Base-by-base conservation (phyloP, 2,797 vertebrate genomes). In the Knipowitschia caucasica region DNA sequence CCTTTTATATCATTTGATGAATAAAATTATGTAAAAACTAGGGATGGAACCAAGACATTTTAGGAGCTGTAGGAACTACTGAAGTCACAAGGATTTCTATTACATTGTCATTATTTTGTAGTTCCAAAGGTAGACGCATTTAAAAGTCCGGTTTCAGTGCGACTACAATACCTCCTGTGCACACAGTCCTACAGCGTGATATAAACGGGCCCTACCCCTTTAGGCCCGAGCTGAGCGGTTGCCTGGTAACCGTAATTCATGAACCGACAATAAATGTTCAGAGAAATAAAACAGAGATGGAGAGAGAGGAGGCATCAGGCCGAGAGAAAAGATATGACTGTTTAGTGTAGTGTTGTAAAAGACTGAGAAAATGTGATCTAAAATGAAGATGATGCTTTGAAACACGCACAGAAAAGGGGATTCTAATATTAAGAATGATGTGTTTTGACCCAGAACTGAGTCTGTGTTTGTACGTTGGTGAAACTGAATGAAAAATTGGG, bases 221-320 rank as follows among this genome's bases (percentile, higher is more conserved):
- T 58, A 72, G 71, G 57, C 66, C n/a, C 64, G 73, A 80, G 62
- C 73, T 62, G 42, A 60, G 59, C 0, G 70, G 83, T 85, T 84
- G 80, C 83, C 67, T 72, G 57, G 83, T 75, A 81, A 83, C 82
- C 78, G 73, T 81, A 81, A 84, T 82, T 85, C 75, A 80, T 69
- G 68, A 77, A 23, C 73, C 42, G 59, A 76, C 78, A 84, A 73
- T 83, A 83, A 84, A 85, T 82, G 83, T 81, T 75, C 76, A 62
- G 80, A 72, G 75, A 73, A 79, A 73, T 77, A 80, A 78, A 77
- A 51, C 61, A 42, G 49, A 67, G 57, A 47, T 67, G 64, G 39
- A 53, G 64, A 64, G 56, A 46, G n/a, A 31, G 52, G 56, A 60
- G 42, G 53, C 12, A 53, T 24, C 7, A 57, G 51, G 61, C 58